Percentiles rank a stretch among this genome's conserved stretches.
These are phyloP conservation scores for Doryteuthis pealeii DNA, from an alignment of 1,140 invertebrate species.

Conservation along the genomic window DNA sequence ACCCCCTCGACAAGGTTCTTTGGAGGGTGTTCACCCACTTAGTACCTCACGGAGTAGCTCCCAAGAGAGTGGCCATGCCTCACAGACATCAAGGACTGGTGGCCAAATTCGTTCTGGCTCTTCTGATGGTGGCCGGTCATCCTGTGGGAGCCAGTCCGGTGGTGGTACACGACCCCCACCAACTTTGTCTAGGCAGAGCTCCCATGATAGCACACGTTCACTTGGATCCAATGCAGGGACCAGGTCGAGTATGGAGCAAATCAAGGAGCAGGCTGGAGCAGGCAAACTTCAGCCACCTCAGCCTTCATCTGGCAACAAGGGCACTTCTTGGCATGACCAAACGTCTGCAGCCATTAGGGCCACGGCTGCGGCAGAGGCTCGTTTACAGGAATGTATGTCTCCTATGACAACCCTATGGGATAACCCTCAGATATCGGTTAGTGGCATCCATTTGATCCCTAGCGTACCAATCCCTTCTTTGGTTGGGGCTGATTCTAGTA, in stretches of 20 bases:
- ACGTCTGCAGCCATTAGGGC: slow-evolving; percentile 2
- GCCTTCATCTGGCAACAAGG: not conserved
- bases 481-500: not conserved
- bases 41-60: not conserved
- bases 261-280: not conserved
- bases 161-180: not conserved
- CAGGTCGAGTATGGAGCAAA: not conserved
- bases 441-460: not conserved
- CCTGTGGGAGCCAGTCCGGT: not conserved
- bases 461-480: not conserved
- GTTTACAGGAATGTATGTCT: not conserved
- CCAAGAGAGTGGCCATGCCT: not conserved
- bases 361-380: not conserved
- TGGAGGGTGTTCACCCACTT: not conserved
- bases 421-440: slow-evolving; percentile 1
- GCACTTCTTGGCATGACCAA: not conserved
- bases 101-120: not conserved
- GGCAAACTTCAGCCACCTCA: not conserved
- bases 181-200: not conserved
- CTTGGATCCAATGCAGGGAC: not conserved
- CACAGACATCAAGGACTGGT: not conserved
- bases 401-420: not conserved
- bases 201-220: not conserved
- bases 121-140: not conserved
- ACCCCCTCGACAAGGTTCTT: not conserved